Percentiles rank a stretch among this genome's conserved stretches.
Conservation (phyloP, 1,140 invertebrate species). For the Bombus breviceps region DNA sequence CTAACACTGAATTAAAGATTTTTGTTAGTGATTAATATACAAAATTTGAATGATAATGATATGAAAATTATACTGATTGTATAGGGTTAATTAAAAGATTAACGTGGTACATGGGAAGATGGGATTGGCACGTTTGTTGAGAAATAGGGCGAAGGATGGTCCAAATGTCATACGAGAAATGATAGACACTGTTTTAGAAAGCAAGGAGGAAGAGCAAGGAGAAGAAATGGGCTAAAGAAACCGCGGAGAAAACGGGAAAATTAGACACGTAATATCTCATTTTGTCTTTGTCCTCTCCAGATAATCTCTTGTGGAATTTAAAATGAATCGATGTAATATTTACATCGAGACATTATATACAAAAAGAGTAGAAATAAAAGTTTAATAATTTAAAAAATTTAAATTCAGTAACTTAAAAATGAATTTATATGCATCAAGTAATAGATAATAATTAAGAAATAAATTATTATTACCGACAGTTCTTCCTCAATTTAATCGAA, state of each 20-base stretch:
- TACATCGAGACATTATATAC: no score
- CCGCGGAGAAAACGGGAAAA: not conserved
- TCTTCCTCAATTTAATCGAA: not conserved
- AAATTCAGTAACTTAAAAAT: no score
- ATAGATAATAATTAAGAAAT: not conserved
- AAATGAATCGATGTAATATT: not conserved
- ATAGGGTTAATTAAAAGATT: not conserved
- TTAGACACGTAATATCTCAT: not conserved
- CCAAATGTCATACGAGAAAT: not conserved
- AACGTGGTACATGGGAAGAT: not conserved
- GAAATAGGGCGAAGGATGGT: constrained; percentile 8
- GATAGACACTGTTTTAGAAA: not conserved
- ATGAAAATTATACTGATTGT: not conserved
- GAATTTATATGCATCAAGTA: not conserved
- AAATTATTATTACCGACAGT: not conserved
- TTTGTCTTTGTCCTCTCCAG: not conserved
- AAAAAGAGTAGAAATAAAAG: not conserved
- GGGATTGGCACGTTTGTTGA: not conserved
- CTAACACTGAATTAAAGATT: no score
- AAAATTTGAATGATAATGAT: not conserved
- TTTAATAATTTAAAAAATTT: not conserved
- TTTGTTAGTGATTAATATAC: not conserved
- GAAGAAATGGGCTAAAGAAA: not conserved
- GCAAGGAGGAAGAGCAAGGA: not conserved
- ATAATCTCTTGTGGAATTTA: not conserved